Conservation (phyloP, 2,113 vertebrate species). For the Dromiciops gliroides region DNA sequence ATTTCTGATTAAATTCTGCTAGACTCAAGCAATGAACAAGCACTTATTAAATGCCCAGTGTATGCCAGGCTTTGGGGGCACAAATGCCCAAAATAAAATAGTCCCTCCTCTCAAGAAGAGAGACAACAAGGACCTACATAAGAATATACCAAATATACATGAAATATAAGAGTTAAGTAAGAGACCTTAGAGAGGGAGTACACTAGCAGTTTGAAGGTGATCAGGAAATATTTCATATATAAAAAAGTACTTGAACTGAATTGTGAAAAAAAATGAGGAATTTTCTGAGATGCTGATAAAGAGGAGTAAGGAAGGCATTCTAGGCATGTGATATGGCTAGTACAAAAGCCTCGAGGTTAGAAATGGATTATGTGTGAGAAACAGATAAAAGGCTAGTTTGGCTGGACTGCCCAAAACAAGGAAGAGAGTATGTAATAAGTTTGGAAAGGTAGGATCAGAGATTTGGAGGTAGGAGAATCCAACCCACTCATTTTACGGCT, state of each 20-base stretch:
- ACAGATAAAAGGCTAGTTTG: background rate
- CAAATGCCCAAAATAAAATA: background rate
- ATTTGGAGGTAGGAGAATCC: background rate
- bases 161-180: background rate
- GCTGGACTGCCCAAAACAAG: too few species aligned
- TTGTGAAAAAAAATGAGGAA: background rate
- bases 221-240: background rate
- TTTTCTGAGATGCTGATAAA: background rate
- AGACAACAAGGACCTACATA: background rate
- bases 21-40: background rate
- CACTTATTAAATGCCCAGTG: background rate
- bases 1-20: background rate
- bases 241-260: background rate
- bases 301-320: background rate
- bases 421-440: background rate
- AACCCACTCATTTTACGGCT: background rate
- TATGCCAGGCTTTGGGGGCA: background rate
- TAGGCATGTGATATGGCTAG: background rate
- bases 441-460: background rate
- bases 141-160: background rate
- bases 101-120: background rate
- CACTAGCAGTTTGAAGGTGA: background rate
- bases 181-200: background rate
- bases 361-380: background rate
- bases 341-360: background rate